Evolutionary conservation across 2,888 invertebrate genomes (phyloP).

Genomic region (Ernsta delagoae): DNA sequence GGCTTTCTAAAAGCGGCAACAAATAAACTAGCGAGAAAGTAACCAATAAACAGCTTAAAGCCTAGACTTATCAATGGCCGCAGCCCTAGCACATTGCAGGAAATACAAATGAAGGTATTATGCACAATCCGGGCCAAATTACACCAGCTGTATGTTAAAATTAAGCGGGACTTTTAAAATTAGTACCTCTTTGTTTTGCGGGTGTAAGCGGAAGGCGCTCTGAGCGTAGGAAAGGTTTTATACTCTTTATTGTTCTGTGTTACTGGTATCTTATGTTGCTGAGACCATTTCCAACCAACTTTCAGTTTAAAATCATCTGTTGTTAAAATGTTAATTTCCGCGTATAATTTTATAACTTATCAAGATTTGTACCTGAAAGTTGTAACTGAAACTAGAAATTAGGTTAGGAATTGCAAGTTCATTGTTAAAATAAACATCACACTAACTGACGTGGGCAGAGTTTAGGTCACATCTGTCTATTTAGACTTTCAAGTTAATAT

Average conservation of each 20-base stretch:
- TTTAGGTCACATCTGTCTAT: too few relatives aligned
- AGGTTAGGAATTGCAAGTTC: too few relatives aligned
- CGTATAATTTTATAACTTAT: too few relatives aligned
- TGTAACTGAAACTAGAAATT: too few relatives aligned
- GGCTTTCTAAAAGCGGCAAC: too few relatives aligned
- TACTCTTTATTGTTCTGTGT: conserved; percentile 14
- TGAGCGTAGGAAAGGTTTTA: conserved; percentile 9
- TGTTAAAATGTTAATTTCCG: background rate
- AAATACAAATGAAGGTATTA: conserved; percentile 36
- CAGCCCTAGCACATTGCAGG: conserved; percentile 27
- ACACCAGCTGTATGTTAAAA: conserved; percentile 36
- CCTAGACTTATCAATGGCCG: conserved; percentile 5
- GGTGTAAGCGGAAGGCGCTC: conserved; percentile 18
- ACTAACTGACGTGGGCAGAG: too few relatives aligned
- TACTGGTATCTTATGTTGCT: conserved; percentile 7
- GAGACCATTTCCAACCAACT: background rate
- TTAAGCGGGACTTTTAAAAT: conserved; percentile 36
- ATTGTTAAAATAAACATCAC: too few relatives aligned
- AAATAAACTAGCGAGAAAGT: background rate
- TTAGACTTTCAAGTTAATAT: too few relatives aligned
- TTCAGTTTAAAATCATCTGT: background rate
- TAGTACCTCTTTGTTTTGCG: conserved; percentile 34
- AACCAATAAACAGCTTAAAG: conserved; percentile 8
- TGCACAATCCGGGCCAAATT: conserved; percentile 37
- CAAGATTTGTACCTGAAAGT: too few relatives aligned